phyloP scores from a whole-genome alignment of 1,140 invertebrate species.

The Hetaerina americana region DNA sequence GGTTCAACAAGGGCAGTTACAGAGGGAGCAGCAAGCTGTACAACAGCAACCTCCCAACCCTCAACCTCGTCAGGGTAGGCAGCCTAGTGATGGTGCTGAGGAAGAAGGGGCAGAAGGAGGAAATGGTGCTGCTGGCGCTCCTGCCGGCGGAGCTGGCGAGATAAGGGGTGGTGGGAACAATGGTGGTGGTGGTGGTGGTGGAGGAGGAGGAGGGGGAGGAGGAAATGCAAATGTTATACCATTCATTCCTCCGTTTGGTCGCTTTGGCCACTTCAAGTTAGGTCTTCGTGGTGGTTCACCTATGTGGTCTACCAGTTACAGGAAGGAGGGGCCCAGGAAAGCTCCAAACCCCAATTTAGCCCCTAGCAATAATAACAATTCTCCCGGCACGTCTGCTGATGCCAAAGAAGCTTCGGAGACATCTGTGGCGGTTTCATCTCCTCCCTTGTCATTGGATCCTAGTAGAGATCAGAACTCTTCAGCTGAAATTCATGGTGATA shows the following conservation, averaged over 20 bases:
- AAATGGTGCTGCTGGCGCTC: not conserved
- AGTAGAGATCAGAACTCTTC: not conserved
- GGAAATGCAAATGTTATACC: slow-evolving; percentile 39
- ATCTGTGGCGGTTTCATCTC: not conserved
- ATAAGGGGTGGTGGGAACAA: not conserved
- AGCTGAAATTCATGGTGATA: not conserved
- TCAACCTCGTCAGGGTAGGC: slow-evolving; percentile 19
- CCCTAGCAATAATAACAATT: slow-evolving; percentile 42
- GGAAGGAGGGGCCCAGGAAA: slow-evolving; percentile 23
- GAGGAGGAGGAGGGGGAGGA: slow-evolving; percentile 28
- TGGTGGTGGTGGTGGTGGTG: slow-evolving; percentile 3
- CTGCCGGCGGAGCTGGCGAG: not conserved
- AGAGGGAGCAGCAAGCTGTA: slow-evolving; percentile 14
- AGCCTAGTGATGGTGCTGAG: slow-evolving; percentile 15
- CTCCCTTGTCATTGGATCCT: not conserved
- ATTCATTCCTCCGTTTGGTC: slow-evolving; percentile 31
- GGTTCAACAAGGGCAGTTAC: slow-evolving; percentile 19
- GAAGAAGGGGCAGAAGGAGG: not conserved
- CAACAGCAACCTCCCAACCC: slow-evolving; percentile 32
- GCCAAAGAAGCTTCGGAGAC: slow-evolving; percentile 46
- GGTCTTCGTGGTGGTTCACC: slow-evolving; percentile 58
- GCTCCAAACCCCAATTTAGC: not conserved
- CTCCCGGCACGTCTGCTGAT: slow-evolving; percentile 78
- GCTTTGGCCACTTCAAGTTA: slow-evolving; percentile 41
- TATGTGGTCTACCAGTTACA: slow-evolving; percentile 37